Evolutionary conservation across 2,888 invertebrate genomes (phyloP), one percentile per base, ranked within the genome.

Genomic region (Polydrusus cervinus): DNA sequence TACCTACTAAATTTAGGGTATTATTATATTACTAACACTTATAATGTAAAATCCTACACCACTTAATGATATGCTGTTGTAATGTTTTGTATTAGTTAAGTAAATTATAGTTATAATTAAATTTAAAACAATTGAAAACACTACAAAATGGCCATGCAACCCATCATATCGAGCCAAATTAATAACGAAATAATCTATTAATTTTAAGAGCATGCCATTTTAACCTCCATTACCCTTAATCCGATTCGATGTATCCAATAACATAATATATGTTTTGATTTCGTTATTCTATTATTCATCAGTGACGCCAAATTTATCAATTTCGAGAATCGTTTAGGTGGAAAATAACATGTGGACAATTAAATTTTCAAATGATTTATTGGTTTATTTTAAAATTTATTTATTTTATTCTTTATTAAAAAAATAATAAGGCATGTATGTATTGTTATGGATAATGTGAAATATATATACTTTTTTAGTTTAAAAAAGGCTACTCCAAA

Each of bases 181-280:
- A 62, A 70, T 70, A 70, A 70, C 62, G 40, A 70, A 70, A 51
- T 47, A 51, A 30, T 62, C 62, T 71, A 65, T 65, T 64, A 71
- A 71, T 71, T 71, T 71, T 65, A 71, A 71, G 71, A 43, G 71
- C 55, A 71, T 62, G 65, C 45, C 25, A 65, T 71, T 62, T 65
- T 65, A 71, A 71, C 71, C 38, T 49, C 65, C 66, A 71, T 71
- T 71, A 71, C 47, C 8, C 40, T 66, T 66, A 71, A 71, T 71
- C 71, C 45, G 43, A 71, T 62, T 65, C 60, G 65, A 71, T 71
- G 53, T 47, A 66, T 57, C 64, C 64, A 64, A 49, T 64, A 53
- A 57, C 53, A 53, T 53, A 53, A 62, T 62, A n/a, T n/a, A 62
- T 62, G 65, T 71, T 71, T 64, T 65, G 49, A 60, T 55, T 47